Conservation (phyloP, 1,140 invertebrate species). For the Plectrocnemia conspersa region DNA sequence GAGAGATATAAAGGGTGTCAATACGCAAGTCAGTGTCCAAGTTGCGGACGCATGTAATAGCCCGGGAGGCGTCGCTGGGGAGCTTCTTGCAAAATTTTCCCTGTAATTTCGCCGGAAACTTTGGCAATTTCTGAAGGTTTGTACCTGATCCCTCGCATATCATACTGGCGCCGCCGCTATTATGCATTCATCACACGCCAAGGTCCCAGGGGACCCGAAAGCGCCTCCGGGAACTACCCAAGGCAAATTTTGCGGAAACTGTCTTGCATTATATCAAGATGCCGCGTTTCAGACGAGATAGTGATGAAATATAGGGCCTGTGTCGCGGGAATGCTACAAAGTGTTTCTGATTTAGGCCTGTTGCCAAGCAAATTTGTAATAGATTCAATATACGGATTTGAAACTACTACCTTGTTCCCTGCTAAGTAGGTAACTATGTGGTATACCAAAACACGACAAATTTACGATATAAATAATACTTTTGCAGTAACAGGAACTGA, state of each 20-base stretch:
- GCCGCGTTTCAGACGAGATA: background rate
- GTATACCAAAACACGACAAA: too few species aligned
- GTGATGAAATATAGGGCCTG: constrained; percentile 1
- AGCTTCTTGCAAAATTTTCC: constrained; percentile 10
- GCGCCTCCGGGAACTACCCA: background rate
- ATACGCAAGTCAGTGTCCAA: too few species aligned
- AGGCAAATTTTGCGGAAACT: constrained; percentile 1
- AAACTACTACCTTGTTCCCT: too few species aligned
- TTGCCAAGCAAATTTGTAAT: too few species aligned
- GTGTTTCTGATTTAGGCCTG: too few species aligned
- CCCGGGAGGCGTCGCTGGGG: constrained; percentile 4
- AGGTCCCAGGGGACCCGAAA: background rate
- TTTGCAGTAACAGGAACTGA: too few species aligned
- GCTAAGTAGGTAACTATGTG: too few species aligned
- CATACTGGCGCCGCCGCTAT: constrained; percentile 1
- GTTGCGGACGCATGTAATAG: too few species aligned
- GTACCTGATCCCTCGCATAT: constrained; percentile 13
- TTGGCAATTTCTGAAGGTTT: constrained; percentile 14
- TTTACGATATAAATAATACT: too few species aligned
- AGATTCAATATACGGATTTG: too few species aligned
- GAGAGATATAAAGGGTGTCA: too few species aligned
- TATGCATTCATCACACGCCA: constrained; percentile 20
- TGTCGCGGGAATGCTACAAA: too few species aligned
- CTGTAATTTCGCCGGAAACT: constrained; percentile 10
- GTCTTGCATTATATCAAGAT: constrained; percentile 1